Conservation (phyloP, 1,140 invertebrate species). For the Nymphalis io region DNA sequence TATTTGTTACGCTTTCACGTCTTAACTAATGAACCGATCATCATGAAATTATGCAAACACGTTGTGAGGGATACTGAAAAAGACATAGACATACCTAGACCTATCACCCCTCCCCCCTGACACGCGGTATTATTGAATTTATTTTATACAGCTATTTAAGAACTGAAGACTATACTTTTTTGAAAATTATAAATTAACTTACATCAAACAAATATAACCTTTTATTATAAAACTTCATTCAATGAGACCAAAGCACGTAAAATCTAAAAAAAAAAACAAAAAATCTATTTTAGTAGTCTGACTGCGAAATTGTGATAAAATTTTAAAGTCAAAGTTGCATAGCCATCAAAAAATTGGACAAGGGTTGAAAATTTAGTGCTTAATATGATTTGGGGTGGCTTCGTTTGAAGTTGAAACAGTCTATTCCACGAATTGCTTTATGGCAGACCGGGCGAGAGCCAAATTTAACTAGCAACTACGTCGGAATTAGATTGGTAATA, state of each 20-base stretch:
- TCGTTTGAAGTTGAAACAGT: constrained; percentile 17
- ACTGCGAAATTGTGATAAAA: constrained; percentile 16
- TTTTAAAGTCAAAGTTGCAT: constrained; percentile 22
- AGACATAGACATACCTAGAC: too few species aligned
- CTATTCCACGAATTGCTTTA: constrained; percentile 19
- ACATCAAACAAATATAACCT: too few species aligned
- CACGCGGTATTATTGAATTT: too few species aligned
- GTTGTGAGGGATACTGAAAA: too few species aligned
- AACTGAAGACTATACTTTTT: too few species aligned
- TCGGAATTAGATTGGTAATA: constrained; percentile 1
- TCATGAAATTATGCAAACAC: too few species aligned
- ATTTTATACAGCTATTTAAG: too few species aligned
- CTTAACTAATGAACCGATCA: too few species aligned
- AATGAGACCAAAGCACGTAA: neutral
- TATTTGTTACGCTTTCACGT: too few species aligned
- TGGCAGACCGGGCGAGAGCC: constrained; percentile 5
- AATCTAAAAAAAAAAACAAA: constrained; percentile 10
- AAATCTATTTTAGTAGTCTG: neutral
- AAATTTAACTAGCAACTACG: constrained; percentile 18
- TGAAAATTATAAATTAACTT: too few species aligned
- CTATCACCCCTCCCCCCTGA: too few species aligned
- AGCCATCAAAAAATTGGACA: constrained; percentile 10
- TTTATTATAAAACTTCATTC: neutral
- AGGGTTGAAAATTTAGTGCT: constrained; percentile 16
- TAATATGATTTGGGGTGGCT: constrained; percentile 21